Conservation (phyloP, 2,113 vertebrate genomes). For the Ceratotherium simum region DNA sequence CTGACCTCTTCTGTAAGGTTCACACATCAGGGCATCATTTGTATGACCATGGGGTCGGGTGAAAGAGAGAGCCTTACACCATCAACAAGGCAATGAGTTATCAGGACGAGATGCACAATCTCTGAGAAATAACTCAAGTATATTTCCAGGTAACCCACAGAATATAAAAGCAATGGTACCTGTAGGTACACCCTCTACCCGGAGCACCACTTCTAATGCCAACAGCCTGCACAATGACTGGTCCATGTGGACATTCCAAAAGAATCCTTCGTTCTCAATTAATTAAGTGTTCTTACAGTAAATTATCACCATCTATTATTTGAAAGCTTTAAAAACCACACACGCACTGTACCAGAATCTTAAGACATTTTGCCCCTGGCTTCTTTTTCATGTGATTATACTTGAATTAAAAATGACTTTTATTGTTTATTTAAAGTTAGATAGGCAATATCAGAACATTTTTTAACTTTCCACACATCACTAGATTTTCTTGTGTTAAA, state of each 20-base stretch:
- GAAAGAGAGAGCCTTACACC: neutral
- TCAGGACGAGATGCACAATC: neutral
- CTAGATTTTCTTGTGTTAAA: constrained; percentile 21
- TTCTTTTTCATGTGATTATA: neutral
- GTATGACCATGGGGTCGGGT: neutral
- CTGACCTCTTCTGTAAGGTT: neutral
- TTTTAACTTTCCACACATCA: neutral
- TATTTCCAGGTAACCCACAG: neutral
- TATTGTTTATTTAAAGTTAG: constrained; percentile 37
- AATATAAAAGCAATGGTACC: neutral
- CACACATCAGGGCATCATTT: neutral
- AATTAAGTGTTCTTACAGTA: neutral
- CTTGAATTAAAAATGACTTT: constrained; percentile 10
- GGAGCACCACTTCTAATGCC: neutral
- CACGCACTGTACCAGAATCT: neutral
- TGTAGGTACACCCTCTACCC: neutral
- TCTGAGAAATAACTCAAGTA: neutral
- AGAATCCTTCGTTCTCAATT: constrained; percentile 16
- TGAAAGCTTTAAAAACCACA: neutral
- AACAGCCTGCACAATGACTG: neutral
- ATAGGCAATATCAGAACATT: neutral
- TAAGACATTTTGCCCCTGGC: constrained; percentile 6
- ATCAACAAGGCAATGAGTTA: neutral
- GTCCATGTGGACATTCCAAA: neutral
- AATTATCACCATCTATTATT: neutral